Conservation (phyloP, 92 coral and sea anemone genomes). For the Epizoanthus illoricatus region DNA sequence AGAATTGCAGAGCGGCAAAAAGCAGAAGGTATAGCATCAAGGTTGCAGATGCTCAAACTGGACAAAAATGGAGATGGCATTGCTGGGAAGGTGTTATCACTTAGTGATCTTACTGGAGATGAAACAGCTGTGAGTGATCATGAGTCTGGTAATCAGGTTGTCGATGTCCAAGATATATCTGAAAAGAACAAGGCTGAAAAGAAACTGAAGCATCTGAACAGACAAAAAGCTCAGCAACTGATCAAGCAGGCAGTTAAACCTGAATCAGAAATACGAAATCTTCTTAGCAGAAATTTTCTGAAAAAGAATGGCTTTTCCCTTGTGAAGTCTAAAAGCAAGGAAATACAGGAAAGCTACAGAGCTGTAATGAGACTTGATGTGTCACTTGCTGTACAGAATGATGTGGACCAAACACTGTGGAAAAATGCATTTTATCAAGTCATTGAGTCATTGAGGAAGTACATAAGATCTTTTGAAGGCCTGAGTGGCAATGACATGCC, state of each 20-base stretch:
- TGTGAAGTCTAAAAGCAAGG: slow-evolving; percentile 59
- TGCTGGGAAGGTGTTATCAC: slow-evolving; percentile 9
- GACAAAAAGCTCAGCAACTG: slow-evolving; percentile 70
- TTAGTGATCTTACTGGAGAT: slow-evolving; percentile 26
- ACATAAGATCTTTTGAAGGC: slow-evolving; percentile 36
- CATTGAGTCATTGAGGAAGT: slow-evolving; percentile 81
- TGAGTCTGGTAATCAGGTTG: background rate
- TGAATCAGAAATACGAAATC: slow-evolving; percentile 53
- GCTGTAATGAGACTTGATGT: slow-evolving; percentile 87
- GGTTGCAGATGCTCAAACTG: slow-evolving; percentile 19
- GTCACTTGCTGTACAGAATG: slow-evolving; percentile 68
- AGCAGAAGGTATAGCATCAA: slow-evolving; percentile 19
- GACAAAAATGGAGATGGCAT: slow-evolving; percentile 21
- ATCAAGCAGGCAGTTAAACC: slow-evolving; percentile 55
- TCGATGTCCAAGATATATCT: slow-evolving; percentile 9
- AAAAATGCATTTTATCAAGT: slow-evolving; percentile 87
- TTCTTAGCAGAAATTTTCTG: slow-evolving; percentile 64
- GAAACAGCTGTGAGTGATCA: background rate
- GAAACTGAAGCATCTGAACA: slow-evolving; percentile 58
- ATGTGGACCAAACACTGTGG: slow-evolving; percentile 85
- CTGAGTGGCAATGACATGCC: slow-evolving; percentile 33
- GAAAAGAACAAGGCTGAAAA: slow-evolving; percentile 56
- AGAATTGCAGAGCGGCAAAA: slow-evolving; percentile 27
- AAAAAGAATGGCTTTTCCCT: slow-evolving; percentile 55
- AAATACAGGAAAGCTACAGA: slow-evolving; percentile 82